Base-by-base conservation (phyloP, 2,888 invertebrate species). In the Pilophorus perplexus region DNA sequence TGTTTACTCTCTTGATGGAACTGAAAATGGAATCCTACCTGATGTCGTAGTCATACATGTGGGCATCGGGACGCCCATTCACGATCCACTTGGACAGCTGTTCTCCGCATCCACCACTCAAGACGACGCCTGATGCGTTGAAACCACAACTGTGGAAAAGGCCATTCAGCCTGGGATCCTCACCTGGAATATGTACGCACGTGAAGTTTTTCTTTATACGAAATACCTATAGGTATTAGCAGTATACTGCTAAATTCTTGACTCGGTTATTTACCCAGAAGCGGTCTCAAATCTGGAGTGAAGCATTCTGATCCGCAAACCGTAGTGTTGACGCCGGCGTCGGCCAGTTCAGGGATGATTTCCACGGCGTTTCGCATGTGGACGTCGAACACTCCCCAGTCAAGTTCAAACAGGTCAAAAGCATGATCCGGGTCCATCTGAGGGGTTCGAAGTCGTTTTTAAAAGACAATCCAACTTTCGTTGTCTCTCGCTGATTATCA, bases 261-360 rank as follows among this genome's bases (percentile, higher is more conserved):
- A n/a, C n/a, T n/a, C n/a, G n/a, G n/a, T 10, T 22, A 23, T 20
- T 33, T 44, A 62, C 62, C 94, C 80, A 94, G 80, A 28, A 94
- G 75, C 0, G 94, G 93, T 73, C 86, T 93, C 75, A 93, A 93
- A 76, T 95, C 94, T 0, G 93, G 91, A 0, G 94, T 94, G 75
- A 94, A 95, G 1, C 90, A 88, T 76, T 95, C 93, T 0, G 93
- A 92, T 0, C 94, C 94, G 74, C 92, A 94, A 1, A 93, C 85
- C 0, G 91, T 91, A 38, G 89, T 87, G 76, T 89, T 92, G 18
- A 94, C 85, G 3, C 93, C 93, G 4, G 86, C 83, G 5, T 81
- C 81, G 27, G 82, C 84, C 69, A 93, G 82, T 68, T 83, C 81
- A 0, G 94, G 93, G 67, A 90, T 86, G 8, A 94, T 76, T 59